Base-by-base conservation (phyloP, 2,113 vertebrate species). In the Regulus satrapa region DNA sequence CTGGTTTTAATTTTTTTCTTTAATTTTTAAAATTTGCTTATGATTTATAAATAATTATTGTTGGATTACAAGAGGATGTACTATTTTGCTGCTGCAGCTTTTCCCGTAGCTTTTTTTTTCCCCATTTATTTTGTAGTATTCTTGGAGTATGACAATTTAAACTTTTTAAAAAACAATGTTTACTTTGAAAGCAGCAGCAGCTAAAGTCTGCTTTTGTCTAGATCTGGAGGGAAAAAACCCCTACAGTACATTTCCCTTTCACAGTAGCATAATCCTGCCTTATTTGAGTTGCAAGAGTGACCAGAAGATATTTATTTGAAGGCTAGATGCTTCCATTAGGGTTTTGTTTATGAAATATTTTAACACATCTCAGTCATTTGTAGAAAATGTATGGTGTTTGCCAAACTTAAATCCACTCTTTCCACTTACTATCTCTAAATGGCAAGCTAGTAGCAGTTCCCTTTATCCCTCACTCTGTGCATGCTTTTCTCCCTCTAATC, bases 271-370 rank as follows among this genome's bases (percentile, higher is more conserved):
- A 83, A 73, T 66, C 54, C 54, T 85, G 55, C 43, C 64, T 85
- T 88, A 73, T 14, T 79, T 9, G 54, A 89, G 49, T 85, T 74
- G 18, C 67, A 92, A 52, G 79, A 88, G 38, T 9, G 31, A 92
- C 67, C 20, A 83, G 55, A 59, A 93, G 34, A 84, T 86, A 95
- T 20, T 89, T 89, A 76, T 88, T 88, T 83, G 55, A 92, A 74
- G 68, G 72, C 79, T 63, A 84, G 76, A 93, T n/a, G 0, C 90
- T 94, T 94, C 63, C 82, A 77, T 87, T 92, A 76, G 21, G 8
- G 18, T 62, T 94, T 86, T 83, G 48, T 88, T 86, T 88, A 86
- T 80, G 31, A 90, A 86, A 72, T 80, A 77, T 71, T 95, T 81
- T 75, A 58, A 67, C 76, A 54, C 36, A 43, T 91, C 71, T 92